Evolutionary conservation across 2,888 invertebrate species (phyloP).

Genomic region (Brenthis daphne): DNA sequence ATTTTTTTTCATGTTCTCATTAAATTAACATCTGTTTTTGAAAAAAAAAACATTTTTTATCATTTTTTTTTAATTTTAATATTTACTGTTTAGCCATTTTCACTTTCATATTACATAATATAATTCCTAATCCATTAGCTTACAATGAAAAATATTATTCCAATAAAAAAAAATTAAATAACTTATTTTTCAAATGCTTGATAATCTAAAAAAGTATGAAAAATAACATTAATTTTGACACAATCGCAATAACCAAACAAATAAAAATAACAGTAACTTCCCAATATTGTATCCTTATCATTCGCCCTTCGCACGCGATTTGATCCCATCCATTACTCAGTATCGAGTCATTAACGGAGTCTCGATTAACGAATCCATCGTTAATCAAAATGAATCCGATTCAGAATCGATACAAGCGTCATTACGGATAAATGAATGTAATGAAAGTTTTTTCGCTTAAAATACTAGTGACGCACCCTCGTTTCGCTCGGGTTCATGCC

Average conservation of each 20-base stretch:
- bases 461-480: background rate
- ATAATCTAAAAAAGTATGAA: background rate
- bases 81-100: no score
- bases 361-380: conserved; percentile 41
- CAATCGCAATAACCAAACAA: background rate
- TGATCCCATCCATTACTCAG: conserved; percentile 38
- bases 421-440: conserved; percentile 30
- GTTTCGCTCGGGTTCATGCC: background rate
- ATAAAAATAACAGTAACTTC: conserved; percentile 7
- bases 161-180: no score
- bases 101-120: no score
- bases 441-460: conserved; percentile 2
- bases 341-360: conserved; percentile 42
- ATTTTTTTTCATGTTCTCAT: no score
- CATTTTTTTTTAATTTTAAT: no score
- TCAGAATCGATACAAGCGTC: conserved; percentile 37
- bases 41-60: no score
- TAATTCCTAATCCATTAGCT: no score
- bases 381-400: conserved; percentile 41
- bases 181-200: no score
- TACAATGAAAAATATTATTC: no score
- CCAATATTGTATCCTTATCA: conserved; percentile 28
- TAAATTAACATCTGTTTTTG: no score
- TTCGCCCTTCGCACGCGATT: conserved; percentile 36
- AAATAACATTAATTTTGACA: background rate